Evolutionary conservation across 2,113 vertebrate species (phyloP), one percentile per base, ranked within the genome.

Genomic region (Atractosteus spatula): DNA sequence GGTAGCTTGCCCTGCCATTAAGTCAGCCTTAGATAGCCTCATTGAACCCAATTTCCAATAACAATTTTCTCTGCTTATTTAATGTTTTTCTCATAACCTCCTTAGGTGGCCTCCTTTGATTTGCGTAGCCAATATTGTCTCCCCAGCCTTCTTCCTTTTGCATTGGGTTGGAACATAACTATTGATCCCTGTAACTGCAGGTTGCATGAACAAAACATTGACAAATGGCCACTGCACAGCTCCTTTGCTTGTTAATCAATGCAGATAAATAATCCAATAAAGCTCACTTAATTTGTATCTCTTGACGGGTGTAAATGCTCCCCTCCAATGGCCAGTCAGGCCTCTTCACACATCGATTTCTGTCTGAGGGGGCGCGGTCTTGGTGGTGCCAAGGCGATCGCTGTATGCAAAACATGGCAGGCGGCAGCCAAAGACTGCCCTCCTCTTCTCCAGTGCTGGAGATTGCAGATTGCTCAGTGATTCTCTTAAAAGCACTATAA

Each of bases 231-330:
- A n/a, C 14, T 51, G 14, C 41, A 12, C 55, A 51, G 45, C 71
- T 55, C 8, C 63, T 66, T 66, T 72, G 41, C 10, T 44, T 41
- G 64, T 29, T 73, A 73, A 73, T 73, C 64, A 62, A 68, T 73
- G 43, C 55, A 59, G 65, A 61, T 59, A 51, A 73, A 73, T 41
- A 45, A 59, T 59, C 10, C 70, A 5, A 70, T 70, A 61, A 17
- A 61, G 17, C 62, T 42, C 41, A 10, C 14, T 59, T 54, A 61
- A 14, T 51, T 45, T 47, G 55, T 45, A 67, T 73, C 42, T 67
- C 14, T 7, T 16, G 8, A 17, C 43, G 2, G 55, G 65, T 41
- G 41, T 55, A 73, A 73, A 67, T 64, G 59, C 3, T 51, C 64
- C 41, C 16, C 14, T 43, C 41, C 43, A 11, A 14, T 54, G 45